Evolutionary conservation across 1,140 invertebrate genomes (phyloP), one percentile per base, ranked within the genome.

Genomic region (Tetragnatha versicolor): DNA sequence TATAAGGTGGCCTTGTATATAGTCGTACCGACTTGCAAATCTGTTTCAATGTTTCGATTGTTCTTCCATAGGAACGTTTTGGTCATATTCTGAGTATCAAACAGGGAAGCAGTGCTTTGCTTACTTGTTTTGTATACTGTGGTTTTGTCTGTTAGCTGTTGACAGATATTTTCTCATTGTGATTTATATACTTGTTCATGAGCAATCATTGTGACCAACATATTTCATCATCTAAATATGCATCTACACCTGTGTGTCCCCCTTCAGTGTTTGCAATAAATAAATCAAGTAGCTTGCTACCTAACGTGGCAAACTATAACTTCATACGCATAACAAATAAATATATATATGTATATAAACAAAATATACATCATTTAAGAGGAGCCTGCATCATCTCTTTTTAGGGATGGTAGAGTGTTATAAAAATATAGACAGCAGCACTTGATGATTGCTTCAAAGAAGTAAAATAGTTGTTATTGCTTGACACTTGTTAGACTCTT

Each of bases 41-140:
- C n/a, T n/a, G n/a, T n/a, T n/a, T n/a, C n/a, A n/a, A n/a, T n/a
- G n/a, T n/a, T 31, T 58, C 29, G 31, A 31, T 37, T 60, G 69
- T 45, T 73, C 69, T 73, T 73, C 69, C 69, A 73, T 77, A 47
- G 51, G 73, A 77, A 49, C 51, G 73, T 42, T 53, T 77, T 77
- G 73, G 60, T 77, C 73, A 77, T 77, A 77, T 42, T 65, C 61
- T 75, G 35, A 42, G 60, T 29, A 37, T 25, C n/a, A 25, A 47
- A 39, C 29, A 66, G 73, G 55, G 42, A 77, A 49, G 72, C 72
- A 75, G 25, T 39, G 31, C 58, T 77, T 55, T 77, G 53, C 72
- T 66, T 77, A 77, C 58, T 77, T 77, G 60, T 65, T 77, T 77
- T 53, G 39, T 77, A 55, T 55, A 63, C 42, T 53, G 60, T 65